phyloP scores from a whole-genome alignment of 2,888 invertebrate genomes.

The Beris chalybata region DNA sequence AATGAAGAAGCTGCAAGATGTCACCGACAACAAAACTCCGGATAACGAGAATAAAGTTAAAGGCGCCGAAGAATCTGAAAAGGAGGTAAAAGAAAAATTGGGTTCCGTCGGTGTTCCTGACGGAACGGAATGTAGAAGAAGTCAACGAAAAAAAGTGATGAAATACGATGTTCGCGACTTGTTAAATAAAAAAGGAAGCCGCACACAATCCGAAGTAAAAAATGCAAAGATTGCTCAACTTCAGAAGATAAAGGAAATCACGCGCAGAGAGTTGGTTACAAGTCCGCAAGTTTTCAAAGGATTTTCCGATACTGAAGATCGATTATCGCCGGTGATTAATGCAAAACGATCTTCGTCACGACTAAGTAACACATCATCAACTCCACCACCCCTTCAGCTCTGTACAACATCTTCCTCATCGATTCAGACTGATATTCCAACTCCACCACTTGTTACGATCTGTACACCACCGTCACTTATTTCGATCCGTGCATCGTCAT shows the following conservation, averaged over 20 bases:
- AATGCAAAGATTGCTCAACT: background rate
- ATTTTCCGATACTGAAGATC: slow-evolving; percentile 33
- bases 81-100: background rate
- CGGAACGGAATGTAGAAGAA: slow-evolving; percentile 48
- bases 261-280: slow-evolving; percentile 22
- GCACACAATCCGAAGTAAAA: slow-evolving; percentile 12
- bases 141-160: slow-evolving; percentile 53
- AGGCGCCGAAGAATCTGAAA: background rate
- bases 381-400: background rate
- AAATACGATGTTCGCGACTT: slow-evolving; percentile 54
- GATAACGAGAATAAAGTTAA: background rate
- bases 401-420: no score
- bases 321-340: slow-evolving; percentile 14
- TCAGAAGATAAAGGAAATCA: slow-evolving; percentile 13
- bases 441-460: no score
- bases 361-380: slow-evolving; percentile 4
- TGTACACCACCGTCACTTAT: no score
- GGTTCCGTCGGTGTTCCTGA: background rate
- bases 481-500: no score
- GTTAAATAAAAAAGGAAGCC: slow-evolving; percentile 44
- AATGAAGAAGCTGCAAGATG: background rate
- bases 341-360: slow-evolving; percentile 5
- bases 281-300: slow-evolving; percentile 34
- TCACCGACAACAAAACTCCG: no score
- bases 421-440: no score